phyloP scores from a whole-genome alignment of 2,888 invertebrate genomes.

The Tetramorium bicarinatum region DNA sequence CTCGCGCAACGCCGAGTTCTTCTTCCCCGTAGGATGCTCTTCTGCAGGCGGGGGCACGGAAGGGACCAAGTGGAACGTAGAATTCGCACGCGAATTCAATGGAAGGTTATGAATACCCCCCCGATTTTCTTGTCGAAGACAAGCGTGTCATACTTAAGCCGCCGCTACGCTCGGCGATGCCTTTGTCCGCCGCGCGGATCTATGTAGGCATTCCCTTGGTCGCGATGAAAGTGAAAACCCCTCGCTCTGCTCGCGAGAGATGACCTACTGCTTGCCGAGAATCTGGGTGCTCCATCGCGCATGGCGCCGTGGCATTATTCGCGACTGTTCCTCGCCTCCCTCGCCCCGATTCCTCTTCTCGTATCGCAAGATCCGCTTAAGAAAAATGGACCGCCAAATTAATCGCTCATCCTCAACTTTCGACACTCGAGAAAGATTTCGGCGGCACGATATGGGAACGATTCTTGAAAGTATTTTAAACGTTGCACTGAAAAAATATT shows the following conservation, averaged over 20 bases:
- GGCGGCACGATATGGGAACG: not conserved
- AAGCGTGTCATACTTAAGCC: conserved; percentile 71
- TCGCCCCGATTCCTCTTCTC: not conserved
- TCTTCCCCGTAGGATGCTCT: not conserved
- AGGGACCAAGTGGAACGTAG: conserved; percentile 76
- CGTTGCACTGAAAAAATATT: not conserved
- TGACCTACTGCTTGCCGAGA: conserved; percentile 85
- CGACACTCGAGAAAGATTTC: not conserved
- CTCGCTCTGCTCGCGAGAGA: conserved; percentile 78
- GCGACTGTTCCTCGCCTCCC: conserved; percentile 6
- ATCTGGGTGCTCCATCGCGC: conserved; percentile 81
- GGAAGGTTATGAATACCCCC: conserved; percentile 78
- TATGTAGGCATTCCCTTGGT: conserved; percentile 75
- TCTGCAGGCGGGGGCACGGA: conserved; percentile 48
- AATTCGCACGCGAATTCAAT: conserved; percentile 80
- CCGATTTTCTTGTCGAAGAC: conserved; percentile 75
- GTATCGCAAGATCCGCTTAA: not conserved
- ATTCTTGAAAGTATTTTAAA: conserved; percentile 1
- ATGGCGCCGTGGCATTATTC: conserved; percentile 57
- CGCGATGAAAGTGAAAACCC: conserved; percentile 85
- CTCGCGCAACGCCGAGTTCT: conserved; percentile 13
- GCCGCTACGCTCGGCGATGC: conserved; percentile 60
- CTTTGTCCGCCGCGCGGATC: conserved; percentile 70
- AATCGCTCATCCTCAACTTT: not conserved
- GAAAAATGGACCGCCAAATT: conserved; percentile 47